A percentile compares a stretch with the other conserved stretches of the same genome.
These are phyloP conservation scores for Micropoecilia bifurca DNA, from an alignment of 2,797 vertebrate species.

Conservation along the genomic window DNA sequence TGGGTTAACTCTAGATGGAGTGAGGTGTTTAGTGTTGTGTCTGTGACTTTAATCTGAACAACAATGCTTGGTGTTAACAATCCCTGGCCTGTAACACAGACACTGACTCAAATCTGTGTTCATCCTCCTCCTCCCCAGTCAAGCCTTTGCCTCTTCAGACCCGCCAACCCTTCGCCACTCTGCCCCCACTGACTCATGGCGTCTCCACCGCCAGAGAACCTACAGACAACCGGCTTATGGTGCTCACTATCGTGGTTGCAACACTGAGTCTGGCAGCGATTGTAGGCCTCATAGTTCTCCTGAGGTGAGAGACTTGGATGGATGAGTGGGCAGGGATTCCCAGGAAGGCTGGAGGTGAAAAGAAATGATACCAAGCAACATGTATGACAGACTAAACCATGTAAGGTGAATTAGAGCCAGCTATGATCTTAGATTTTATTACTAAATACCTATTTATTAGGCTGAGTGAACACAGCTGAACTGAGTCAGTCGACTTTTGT, in stretches of 20 bases:
- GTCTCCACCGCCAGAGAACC: constrained; percentile 5
- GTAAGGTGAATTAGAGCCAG: constrained; percentile 6
- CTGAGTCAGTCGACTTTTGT: fast-evolving
- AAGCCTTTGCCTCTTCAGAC: constrained; percentile 35
- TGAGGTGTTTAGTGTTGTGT: neutral
- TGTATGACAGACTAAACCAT: constrained; percentile 18
- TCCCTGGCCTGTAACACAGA: neutral
- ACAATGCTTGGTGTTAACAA: neutral
- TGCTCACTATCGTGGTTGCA: constrained; percentile 52
- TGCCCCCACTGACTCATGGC: constrained; percentile 47
- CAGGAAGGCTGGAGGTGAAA: constrained; percentile 34
- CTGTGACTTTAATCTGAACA: neutral
- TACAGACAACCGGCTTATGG: constrained; percentile 35
- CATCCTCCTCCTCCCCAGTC: constrained; percentile 48
- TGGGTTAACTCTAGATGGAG: neutral
- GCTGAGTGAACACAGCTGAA: constrained; percentile 9
- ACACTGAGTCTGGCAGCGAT: constrained; percentile 57
- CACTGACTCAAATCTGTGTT: neutral
- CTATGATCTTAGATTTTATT: neutral
- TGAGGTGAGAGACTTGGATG: constrained; percentile 65
- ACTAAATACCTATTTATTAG: constrained; percentile 8
- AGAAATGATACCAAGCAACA: constrained; percentile 18
- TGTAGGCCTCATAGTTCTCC: constrained; percentile 51
- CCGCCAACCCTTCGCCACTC: constrained; percentile 23
- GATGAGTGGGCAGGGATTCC: constrained; percentile 6